Percentiles rank a stretch among this genome's conserved stretches.
These are phyloP conservation scores for Allacma fusca DNA, from an alignment of 2,888 invertebrate species.

Conservation along the genomic window DNA sequence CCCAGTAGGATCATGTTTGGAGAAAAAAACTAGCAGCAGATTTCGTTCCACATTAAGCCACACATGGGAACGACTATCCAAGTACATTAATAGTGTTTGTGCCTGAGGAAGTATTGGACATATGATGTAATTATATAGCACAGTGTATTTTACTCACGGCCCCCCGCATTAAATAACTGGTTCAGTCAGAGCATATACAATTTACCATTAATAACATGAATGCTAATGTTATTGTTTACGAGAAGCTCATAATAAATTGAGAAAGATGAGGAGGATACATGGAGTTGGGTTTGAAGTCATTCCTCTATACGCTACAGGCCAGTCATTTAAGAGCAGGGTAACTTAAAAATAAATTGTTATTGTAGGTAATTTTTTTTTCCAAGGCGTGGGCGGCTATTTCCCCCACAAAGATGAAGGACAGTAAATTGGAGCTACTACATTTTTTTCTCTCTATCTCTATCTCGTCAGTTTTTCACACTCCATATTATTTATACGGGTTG, in stretches of 20 bases:
- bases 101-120: constrained; percentile 6
- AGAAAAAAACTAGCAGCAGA: not conserved
- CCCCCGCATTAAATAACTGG: not conserved
- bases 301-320: not conserved
- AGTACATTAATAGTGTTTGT: not conserved
- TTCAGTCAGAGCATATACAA: too few relatives aligned
- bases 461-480: too few relatives aligned
- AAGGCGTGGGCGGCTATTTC: constrained; percentile 35
- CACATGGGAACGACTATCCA: not conserved
- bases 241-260: not conserved
- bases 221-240: not conserved
- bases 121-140: constrained; percentile 10
- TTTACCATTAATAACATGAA: not conserved
- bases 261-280: not conserved
- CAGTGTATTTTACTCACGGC: not conserved
- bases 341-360: constrained; percentile 31
- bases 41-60: not conserved
- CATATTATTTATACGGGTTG: too few relatives aligned
- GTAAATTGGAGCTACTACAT: too few relatives aligned
- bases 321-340: not conserved
- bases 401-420: not conserved
- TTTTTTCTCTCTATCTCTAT: too few relatives aligned
- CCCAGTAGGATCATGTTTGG: too few relatives aligned
- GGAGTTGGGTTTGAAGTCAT: too few relatives aligned
- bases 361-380: constrained; percentile 26